Evolutionary conservation across 1,140 invertebrate species (phyloP).

Genomic region (Himalopsyche phryganea): DNA sequence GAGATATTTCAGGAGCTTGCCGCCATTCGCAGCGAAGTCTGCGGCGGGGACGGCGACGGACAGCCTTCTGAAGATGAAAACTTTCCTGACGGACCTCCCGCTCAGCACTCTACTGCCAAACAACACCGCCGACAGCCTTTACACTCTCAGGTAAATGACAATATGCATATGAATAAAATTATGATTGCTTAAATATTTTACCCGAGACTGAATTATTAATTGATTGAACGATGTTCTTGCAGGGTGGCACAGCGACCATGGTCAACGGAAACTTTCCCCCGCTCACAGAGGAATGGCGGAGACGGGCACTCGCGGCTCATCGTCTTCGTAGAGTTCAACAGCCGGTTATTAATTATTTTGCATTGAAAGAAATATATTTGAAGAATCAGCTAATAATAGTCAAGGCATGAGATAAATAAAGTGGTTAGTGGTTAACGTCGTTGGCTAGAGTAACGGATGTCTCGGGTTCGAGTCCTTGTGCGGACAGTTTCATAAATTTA

Average conservation of each 20-base stretch:
- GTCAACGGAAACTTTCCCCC: neutral
- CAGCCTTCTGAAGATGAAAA: slow-evolving; percentile 62
- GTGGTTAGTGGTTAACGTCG: no score
- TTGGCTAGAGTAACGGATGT: no score
- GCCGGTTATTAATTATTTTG: slow-evolving; percentile 11
- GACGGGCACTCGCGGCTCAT: slow-evolving; percentile 19
- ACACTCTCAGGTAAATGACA: slow-evolving; percentile 11
- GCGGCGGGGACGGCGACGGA: slow-evolving; percentile 62
- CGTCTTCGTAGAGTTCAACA: slow-evolving; percentile 7
- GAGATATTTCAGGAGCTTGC: slow-evolving; percentile 50
- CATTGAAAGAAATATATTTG: neutral
- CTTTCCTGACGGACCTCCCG: slow-evolving; percentile 60
- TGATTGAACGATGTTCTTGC: no score
- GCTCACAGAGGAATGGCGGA: slow-evolving; percentile 28
- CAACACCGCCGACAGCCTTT: slow-evolving; percentile 3
- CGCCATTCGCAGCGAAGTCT: slow-evolving; percentile 57
- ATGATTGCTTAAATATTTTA: neutral
- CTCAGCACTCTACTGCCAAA: slow-evolving; percentile 33
- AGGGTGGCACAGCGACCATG: no score
- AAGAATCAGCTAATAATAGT: neutral
- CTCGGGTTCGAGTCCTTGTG: no score
- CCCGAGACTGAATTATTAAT: no score
- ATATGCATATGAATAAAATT: no score
- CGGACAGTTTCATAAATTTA: no score
- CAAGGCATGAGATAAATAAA: no score